Evolutionary conservation across 1,140 invertebrate species (phyloP), one percentile per base, ranked within the genome.

Genomic region (Sitophilus oryzae): DNA sequence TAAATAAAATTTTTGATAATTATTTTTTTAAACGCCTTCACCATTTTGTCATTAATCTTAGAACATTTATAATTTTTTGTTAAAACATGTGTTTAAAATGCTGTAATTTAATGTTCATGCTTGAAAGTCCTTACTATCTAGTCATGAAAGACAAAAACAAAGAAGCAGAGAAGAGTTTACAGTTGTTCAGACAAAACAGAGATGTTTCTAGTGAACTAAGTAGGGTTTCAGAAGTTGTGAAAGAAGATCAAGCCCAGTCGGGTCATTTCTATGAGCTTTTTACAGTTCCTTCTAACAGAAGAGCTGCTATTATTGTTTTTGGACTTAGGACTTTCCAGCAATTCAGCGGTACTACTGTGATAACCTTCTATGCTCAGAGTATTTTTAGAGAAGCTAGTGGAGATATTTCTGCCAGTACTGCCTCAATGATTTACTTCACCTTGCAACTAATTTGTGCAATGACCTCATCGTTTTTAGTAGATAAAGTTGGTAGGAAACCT

Each of bases 41-140:
- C n/a, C n/a, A n/a, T n/a, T n/a, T n/a, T n/a, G n/a, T n/a, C n/a
- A n/a, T n/a, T n/a, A n/a, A 6, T 30, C 11, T 30, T 6, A 30
- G 25, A 11, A 30, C 25, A 11, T 30, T 6, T 30, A 30, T 30
- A 30, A 30, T 30, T 30, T 6, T 30, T 11, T 11, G 11, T 11
- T 30, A 30, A 30, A 11, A 30, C 5, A 30, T n/a, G n/a, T n/a
- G n/a, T n/a, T n/a, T n/a, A n/a, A n/a, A n/a, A n/a, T n/a, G n/a
- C n/a, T n/a, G n/a, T 0, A 77, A 76, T 0, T 84, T 88, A 64
- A 73, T 73, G 36, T 82, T 79, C 59, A 82, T 89, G 75, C 87
- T 88, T 0, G 89, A 92, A 71, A 88, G 88, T 8, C 88, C 89
- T 0, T 82, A 89, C 58, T 91, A 81, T 60, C 74, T 82, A 21